Percentiles rank a stretch among this genome's conserved stretches.
phyloP scores from a whole-genome alignment of 2,888 invertebrate genomes.

The Ormyrus rosae region DNA sequence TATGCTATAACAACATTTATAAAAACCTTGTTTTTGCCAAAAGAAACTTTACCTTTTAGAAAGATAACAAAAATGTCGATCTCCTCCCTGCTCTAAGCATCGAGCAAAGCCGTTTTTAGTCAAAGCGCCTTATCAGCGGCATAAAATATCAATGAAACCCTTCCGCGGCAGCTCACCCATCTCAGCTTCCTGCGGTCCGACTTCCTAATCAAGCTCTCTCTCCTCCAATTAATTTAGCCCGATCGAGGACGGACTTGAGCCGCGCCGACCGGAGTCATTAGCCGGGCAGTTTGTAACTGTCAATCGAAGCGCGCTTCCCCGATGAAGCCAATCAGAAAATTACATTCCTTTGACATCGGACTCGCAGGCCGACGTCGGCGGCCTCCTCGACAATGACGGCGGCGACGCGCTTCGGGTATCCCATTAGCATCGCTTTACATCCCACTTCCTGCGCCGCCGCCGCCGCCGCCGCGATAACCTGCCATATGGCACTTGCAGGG shows the following conservation, averaged over 20 bases:
- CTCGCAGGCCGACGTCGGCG: constrained; percentile 4
- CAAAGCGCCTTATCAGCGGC: not conserved
- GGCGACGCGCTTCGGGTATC: constrained; percentile 47
- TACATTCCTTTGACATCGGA: constrained; percentile 53
- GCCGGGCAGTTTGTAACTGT: constrained; percentile 16
- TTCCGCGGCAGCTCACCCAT: not conserved
- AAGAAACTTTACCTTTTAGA: no score
- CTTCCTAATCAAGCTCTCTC: not conserved
- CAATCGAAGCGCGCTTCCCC: constrained; percentile 39
- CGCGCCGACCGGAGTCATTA: not conserved
- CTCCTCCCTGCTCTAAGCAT: no score
- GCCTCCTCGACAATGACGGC: constrained; percentile 4
- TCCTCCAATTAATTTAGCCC: not conserved
- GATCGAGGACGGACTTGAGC: no score
- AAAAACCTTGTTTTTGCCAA: no score
- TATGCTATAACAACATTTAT: no score
- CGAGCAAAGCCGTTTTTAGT: not conserved
- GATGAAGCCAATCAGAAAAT: constrained; percentile 53
- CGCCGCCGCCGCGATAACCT: constrained; percentile 56
- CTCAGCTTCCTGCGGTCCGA: not conserved
- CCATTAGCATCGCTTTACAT: constrained; percentile 65
- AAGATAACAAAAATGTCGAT: no score
- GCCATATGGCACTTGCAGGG: constrained; percentile 67
- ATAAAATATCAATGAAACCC: not conserved
- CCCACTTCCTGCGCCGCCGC: constrained; percentile 61